Evolutionary conservation across 1,140 invertebrate genomes (phyloP).

Genomic region (Orius insidiosus): DNA sequence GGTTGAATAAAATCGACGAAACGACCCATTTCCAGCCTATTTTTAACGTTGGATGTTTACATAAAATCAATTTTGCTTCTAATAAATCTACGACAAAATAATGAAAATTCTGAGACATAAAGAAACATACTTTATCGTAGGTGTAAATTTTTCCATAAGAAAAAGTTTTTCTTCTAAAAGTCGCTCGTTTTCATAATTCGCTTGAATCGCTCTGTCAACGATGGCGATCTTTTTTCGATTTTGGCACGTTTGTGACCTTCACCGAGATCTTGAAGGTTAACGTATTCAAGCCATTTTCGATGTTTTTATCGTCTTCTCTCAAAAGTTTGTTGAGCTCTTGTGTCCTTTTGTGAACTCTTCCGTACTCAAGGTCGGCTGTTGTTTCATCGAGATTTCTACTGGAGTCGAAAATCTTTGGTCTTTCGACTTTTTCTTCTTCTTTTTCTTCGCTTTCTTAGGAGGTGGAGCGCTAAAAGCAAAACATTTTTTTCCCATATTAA

Average conservation of each 20-base stretch:
- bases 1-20: conserved; percentile 8
- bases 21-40: conserved; percentile 12
- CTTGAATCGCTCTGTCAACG: conserved; percentile 33
- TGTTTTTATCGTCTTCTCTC: conserved; percentile 29
- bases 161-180: conserved; percentile 31
- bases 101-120: too few species aligned
- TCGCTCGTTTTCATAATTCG: conserved; percentile 28
- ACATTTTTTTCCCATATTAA: too few species aligned
- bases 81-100: too few species aligned
- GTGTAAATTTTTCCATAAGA: conserved; percentile 31
- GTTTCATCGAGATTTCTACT: background rate
- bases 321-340: conserved; percentile 33
- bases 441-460: background rate
- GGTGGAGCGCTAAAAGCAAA: background rate
- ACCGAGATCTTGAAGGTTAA: conserved; percentile 29
- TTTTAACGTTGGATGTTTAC: conserved; percentile 6
- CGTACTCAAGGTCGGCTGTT: background rate
- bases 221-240: conserved; percentile 36
- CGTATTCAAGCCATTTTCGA: conserved; percentile 37
- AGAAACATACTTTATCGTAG: conserved; percentile 25
- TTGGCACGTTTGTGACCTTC: conserved; percentile 26
- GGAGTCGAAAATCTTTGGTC: background rate
- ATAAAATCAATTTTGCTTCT: conserved; percentile 8
- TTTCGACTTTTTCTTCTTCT: background rate
- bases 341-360: conserved; percentile 29